Evolutionary conservation across 2,797 vertebrate species (phyloP), one percentile per base, ranked within the genome.

Genomic region (Neoniphon sammara): DNA sequence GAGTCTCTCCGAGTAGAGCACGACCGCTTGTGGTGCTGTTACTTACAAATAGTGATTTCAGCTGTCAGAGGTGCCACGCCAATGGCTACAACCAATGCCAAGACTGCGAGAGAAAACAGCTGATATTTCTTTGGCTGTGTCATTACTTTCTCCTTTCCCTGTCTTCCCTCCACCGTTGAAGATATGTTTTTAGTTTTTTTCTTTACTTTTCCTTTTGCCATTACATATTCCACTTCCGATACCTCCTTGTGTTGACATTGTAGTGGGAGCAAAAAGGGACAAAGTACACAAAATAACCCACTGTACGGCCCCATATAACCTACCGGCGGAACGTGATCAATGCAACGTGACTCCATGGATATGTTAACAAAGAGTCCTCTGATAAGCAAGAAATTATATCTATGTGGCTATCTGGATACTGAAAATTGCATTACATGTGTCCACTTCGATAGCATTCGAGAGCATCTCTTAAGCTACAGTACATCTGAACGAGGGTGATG

Each of bases 41-140:
- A 94, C 94, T 93, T 83, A 94, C 94, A 68, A 4, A 57, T 18
- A n/a, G 83, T 76, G 7, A 77, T 50, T n/a, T 90, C 82, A 10
- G 92, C 92, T 3, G 86, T 68, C 64, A 94, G 62, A 0, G 92
- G 92, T 3, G 56, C 83, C 49, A 85, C 90, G 31, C 69, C 91
- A 1, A 93, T 56, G 0, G 91, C 90, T 2, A 88, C 56, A 3
- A 92, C 7, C 49, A 92, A 58, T 70, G 30, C 84, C 11, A 88
- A 1, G 2, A 59, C 50, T 3, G 88, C 72, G 0, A 76, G 8
- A 2, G 57, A 6, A 63, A 73, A 68, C 46, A 66, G 18, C 1
- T 39, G 5, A 21, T 0, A 9, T n/a, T 72, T 64, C 2, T 62
- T 57, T 4, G 30, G 30, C 2, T 49, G 59, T 34, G 57, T 49